Percentiles rank a stretch among this genome's conserved stretches.
These are phyloP conservation scores for Eonycteris spelaea DNA, from an alignment of 2,113 vertebrate species.

Conservation along the genomic window DNA sequence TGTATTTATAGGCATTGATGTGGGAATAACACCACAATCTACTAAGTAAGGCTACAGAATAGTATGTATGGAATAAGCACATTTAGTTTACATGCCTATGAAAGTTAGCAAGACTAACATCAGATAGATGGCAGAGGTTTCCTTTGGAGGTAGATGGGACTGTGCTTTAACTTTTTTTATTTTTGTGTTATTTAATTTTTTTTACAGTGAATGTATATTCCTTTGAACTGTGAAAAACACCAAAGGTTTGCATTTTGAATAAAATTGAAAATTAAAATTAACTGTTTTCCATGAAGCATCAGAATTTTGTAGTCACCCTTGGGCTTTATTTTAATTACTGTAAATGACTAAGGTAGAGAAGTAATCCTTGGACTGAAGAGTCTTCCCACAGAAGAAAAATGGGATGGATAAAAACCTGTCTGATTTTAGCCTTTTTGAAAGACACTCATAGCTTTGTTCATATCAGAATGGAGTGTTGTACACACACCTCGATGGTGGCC, in stretches of 20 bases:
- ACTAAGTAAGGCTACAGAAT: background rate
- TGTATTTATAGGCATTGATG: background rate
- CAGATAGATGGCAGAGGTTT: background rate
- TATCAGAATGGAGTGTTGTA: background rate
- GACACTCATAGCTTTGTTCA: background rate
- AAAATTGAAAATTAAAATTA: background rate
- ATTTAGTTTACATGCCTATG: background rate
- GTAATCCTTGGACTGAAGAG: background rate
- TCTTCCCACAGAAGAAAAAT: conserved; percentile 11
- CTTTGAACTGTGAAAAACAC: background rate
- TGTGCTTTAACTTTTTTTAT: background rate
- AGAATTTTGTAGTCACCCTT: conserved; percentile 41
- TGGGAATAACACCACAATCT: background rate
- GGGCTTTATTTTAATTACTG: conserved; percentile 13
- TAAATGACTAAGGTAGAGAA: conserved; percentile 26
- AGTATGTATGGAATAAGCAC: background rate
- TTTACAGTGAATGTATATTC: background rate
- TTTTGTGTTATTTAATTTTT: background rate
- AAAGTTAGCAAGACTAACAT: background rate
- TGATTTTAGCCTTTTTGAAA: conserved; percentile 25
- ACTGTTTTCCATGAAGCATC: conserved; percentile 8
- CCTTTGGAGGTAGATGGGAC: background rate
- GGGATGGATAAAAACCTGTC: background rate
- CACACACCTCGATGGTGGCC: background rate
- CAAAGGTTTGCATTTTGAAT: background rate